Base-by-base conservation (phyloP, 2,113 vertebrate species). In the Neomonachus schauinslandi region DNA sequence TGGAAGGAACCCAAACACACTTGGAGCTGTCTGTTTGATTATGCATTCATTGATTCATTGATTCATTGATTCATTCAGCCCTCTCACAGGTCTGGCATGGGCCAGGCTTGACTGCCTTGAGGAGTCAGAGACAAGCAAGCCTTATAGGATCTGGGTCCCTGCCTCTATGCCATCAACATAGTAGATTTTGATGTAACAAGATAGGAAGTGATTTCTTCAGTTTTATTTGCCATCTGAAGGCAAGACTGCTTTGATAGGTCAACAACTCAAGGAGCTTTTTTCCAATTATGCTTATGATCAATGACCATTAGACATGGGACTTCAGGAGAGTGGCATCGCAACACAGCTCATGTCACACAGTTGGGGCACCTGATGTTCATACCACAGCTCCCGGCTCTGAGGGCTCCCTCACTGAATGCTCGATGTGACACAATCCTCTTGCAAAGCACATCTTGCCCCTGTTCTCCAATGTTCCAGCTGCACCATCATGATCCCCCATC, bases 271-370 rank as follows among this genome's bases (percentile, higher is more conserved):
- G 42, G 67, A 9, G 1, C 24, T 19, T 24, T 80, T 92, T 53
- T 46, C 53, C 10, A 33, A 42, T 42, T 4, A 46, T 46, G n/a
- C 87, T 59, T 26, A 67, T 28, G 51, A 57, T 65, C 46, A 21
- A 1, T 7, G 67, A 72, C 39, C n/a, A 0, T 2, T n/a, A 57
- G 46, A 42, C 53, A 63, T 63, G 9, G 21, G 4, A 6, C 2
- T 9, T 1, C 22, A 13, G 15, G 0, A 53, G 42, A 33, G 77
- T 31, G 61, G 63, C 24, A 14, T 11, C 1, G 12, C 0, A 4
- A 42, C 19, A 0, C 1, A 21, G 55, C 31, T 21, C 65, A 2
- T 2, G n/a, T 11, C 13, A 33, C 13, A 1, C 6, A 19, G 24
- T 28, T 1, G 28, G 15, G 71, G n/a, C 9, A 15, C 14, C 31